Base-by-base conservation (phyloP, 2,888 invertebrate genomes). In the Hirtodrosophila trivittata region DNA sequence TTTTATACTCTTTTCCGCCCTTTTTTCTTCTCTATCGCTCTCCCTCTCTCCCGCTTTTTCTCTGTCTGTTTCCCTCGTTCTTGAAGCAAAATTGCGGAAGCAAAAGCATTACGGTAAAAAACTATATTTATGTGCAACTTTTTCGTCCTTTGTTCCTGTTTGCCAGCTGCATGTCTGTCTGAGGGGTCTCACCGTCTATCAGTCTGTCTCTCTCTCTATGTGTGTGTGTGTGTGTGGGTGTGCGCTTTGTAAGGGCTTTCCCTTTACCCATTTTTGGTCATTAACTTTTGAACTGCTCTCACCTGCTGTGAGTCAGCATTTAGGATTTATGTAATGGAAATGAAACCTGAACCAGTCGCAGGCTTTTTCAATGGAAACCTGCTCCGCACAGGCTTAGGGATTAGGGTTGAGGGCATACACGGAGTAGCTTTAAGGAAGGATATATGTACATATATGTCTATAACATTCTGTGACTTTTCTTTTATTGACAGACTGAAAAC, bases 401-500 rank as follows among this genome's bases (percentile, higher is more conserved):
- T 8, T 28, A 1, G 7, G 9, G 28, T 28, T 28, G 9, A 2
- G 28, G n/a, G 28, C n/a, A 9, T 28, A 3, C 9, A n/a, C 1
- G 5, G 1, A 9, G 28, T 3, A 28, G 28, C 28, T 28, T 9
- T 9, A 7, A 28, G 5, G 1, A 8, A 28, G 28, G 9, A 1
- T 1, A 28, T 9, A 28, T 28, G 25, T 21, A 21, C 5, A 21
- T 21, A 12, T 35, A 12, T 35, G 3, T 35, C 12, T 35, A 35
- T 10, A 9, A n/a, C 5, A 35, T 35, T 5, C 1, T n/a, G 1
- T 8, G 58, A 25, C 47, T 43, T 60, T 41, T 18, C 45, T 46
- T 46, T 64, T 59, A 33, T 88, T 89, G 0, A 7, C 92, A 95
- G 95, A 96, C 96, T 65, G 94, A 94, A 82, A 93, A 94, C 70